Percentiles rank a stretch among this genome's conserved stretches.
These are phyloP conservation scores for Meliscaeva auricollis DNA, from an alignment of 2,888 invertebrate species.

Conservation along the genomic window DNA sequence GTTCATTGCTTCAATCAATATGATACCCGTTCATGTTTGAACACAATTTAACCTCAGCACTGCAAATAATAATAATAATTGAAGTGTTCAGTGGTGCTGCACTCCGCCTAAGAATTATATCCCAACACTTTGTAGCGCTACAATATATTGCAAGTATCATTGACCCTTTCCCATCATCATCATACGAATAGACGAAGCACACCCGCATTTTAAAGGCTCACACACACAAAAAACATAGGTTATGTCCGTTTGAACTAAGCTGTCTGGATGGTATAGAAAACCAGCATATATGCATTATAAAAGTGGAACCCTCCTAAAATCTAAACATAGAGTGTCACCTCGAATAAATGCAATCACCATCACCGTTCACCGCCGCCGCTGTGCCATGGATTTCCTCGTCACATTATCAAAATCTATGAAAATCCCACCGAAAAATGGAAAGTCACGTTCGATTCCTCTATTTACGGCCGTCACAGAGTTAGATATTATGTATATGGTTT, in stretches of 20 bases:
- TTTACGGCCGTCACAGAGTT: neutral
- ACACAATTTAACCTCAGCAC: conserved; percentile 47
- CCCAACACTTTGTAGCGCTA: conserved; percentile 10
- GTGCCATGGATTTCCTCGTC: conserved; percentile 66
- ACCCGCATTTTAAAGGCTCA: conserved; percentile 66
- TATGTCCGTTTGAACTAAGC: conserved; percentile 24
- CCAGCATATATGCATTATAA: conserved; percentile 47
- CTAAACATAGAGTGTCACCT: conserved; percentile 50
- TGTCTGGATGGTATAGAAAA: conserved; percentile 14
- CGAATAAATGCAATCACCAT: conserved; percentile 61
- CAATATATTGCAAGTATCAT: conserved; percentile 30
- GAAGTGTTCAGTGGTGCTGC: conserved; percentile 53
- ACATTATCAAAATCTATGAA: conserved; percentile 68
- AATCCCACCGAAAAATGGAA: conserved; percentile 68
- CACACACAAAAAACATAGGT: conserved; percentile 5
- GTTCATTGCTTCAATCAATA: conserved; percentile 48
- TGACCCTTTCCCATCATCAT: conserved; percentile 41
- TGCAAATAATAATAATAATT: conserved; percentile 64
- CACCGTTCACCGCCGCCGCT: neutral
- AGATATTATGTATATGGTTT: neutral
- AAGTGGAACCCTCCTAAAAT: conserved; percentile 38
- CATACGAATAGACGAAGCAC: neutral
- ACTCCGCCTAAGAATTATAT: conserved; percentile 32
- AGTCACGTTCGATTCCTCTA: conserved; percentile 64
- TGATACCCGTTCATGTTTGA: conserved; percentile 56